Conservation (phyloP, 2,113 vertebrate genomes). For the Pongo pygmaeus region DNA sequence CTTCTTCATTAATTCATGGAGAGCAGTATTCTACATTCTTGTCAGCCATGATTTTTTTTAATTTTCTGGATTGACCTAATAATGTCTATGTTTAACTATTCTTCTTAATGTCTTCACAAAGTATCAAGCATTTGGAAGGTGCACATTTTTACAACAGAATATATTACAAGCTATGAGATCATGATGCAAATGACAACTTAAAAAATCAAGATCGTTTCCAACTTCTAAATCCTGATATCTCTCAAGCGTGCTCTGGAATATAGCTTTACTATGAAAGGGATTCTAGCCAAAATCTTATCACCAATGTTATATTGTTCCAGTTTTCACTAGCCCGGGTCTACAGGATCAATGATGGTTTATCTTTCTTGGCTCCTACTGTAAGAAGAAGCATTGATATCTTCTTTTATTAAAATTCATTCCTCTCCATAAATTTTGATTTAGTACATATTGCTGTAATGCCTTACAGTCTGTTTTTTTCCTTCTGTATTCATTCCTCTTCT, state of each 20-base stretch:
- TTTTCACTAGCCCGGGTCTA: not conserved
- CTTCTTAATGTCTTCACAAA: not conserved
- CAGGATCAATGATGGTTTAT: not conserved
- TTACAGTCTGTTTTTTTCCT: not conserved
- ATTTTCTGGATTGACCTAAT: constrained; percentile 14
- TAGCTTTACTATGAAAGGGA: not conserved
- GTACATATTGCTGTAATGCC: not conserved
- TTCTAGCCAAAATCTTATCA: not conserved
- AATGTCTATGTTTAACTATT: constrained; percentile 37
- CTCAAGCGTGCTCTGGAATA: not conserved
- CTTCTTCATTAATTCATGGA: constrained; percentile 32
- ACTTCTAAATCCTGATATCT: not conserved
- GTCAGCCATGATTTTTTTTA: not conserved
- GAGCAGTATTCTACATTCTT: not conserved
- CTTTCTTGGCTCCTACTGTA: not conserved
- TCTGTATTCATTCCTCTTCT: not conserved
- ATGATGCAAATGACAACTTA: not conserved
- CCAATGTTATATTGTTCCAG: not conserved
- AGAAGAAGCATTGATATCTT: not conserved
- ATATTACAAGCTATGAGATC: not conserved
- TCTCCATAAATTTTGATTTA: not conserved
- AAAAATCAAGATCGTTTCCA: not conserved
- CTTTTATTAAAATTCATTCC: not conserved
- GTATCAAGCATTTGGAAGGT: not conserved
- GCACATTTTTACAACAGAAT: not conserved